phyloP scores from a whole-genome alignment of 2,888 invertebrate genomes.

The Diaperis boleti region DNA sequence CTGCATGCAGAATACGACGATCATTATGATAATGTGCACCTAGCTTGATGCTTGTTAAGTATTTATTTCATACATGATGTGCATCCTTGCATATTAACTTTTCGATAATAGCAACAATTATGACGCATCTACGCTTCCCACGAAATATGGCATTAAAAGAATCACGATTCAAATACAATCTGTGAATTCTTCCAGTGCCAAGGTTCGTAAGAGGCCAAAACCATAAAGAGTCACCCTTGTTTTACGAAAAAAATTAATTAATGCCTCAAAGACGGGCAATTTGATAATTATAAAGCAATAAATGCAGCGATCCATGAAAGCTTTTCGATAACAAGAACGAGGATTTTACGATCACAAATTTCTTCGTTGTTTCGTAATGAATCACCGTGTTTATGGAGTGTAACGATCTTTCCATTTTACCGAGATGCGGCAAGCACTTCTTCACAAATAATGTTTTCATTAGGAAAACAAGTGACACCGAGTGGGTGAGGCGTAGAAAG shows the following conservation, averaged over 20 bases:
- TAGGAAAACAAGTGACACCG: too few species aligned
- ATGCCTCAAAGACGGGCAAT: neutral
- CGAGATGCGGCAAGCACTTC: too few species aligned
- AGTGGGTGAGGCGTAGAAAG: too few species aligned
- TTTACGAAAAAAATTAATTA: neutral
- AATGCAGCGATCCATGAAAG: neutral
- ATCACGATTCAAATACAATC: conserved; percentile 73
- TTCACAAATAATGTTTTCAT: too few species aligned
- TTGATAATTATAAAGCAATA: neutral
- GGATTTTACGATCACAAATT: neutral
- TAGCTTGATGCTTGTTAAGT: neutral
- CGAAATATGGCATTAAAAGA: conserved; percentile 76
- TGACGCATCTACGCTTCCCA: conserved; percentile 51
- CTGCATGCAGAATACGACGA: neutral
- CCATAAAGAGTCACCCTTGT: neutral
- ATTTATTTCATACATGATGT: conserved; percentile 6
- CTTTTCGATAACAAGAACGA: neutral
- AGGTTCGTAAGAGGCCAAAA: conserved; percentile 64
- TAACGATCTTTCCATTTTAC: too few species aligned
- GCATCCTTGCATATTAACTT: conserved; percentile 6
- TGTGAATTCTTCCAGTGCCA: conserved; percentile 80
- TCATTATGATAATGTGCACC: neutral
- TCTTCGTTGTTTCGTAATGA: neutral
- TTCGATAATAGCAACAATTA: conserved; percentile 4
- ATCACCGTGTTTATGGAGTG: too few species aligned